A percentile compares a stretch with the other conserved stretches of the same genome.
Evolutionary conservation across 2,113 vertebrate genomes (phyloP).

Genomic region (Brachionichthys hirsutus): DNA sequence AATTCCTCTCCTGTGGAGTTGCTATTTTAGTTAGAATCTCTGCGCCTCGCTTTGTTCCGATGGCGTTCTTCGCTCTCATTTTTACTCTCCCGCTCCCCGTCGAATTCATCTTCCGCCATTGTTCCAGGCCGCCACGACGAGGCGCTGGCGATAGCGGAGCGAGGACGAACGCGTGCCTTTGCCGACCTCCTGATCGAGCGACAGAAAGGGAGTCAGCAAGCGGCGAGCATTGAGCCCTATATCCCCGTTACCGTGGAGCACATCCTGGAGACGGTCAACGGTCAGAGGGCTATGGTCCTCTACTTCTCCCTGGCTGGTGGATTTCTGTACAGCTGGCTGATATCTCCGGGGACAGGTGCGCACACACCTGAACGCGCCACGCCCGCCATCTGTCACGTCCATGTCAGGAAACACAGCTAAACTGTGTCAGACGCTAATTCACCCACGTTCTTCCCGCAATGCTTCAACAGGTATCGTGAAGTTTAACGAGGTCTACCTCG

Average conservation of each 20-base stretch:
- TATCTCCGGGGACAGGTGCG: constrained; percentile 90
- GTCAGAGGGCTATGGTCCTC: constrained; percentile 89
- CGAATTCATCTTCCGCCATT: not conserved
- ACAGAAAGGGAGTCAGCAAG: constrained; percentile 87
- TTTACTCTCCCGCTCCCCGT: not conserved
- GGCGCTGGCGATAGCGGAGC: constrained; percentile 90
- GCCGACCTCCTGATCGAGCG: constrained; percentile 92
- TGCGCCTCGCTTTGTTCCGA: no score
- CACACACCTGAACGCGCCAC: constrained; percentile 8
- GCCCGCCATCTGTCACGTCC: not conserved
- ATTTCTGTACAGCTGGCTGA: constrained; percentile 94
- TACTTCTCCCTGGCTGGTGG: constrained; percentile 93
- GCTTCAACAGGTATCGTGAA: constrained; percentile 86
- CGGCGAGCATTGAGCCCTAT: constrained; percentile 81
- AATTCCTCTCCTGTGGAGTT: constrained; percentile 23
- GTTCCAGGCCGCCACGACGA: constrained; percentile 89
- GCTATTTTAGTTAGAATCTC: not conserved
- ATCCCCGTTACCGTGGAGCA: constrained; percentile 88
- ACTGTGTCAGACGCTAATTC: not conserved
- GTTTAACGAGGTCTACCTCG: constrained; percentile 89
- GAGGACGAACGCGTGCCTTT: constrained; percentile 90
- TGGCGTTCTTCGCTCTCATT: not conserved
- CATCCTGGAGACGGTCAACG: constrained; percentile 87
- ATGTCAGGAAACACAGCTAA: not conserved
- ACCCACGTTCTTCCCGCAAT: not conserved